A percentile compares a stretch with the other conserved stretches of the same genome.
Evolutionary conservation across 2,797 vertebrate genomes (phyloP).

Genomic region (Clamator glandarius): DNA sequence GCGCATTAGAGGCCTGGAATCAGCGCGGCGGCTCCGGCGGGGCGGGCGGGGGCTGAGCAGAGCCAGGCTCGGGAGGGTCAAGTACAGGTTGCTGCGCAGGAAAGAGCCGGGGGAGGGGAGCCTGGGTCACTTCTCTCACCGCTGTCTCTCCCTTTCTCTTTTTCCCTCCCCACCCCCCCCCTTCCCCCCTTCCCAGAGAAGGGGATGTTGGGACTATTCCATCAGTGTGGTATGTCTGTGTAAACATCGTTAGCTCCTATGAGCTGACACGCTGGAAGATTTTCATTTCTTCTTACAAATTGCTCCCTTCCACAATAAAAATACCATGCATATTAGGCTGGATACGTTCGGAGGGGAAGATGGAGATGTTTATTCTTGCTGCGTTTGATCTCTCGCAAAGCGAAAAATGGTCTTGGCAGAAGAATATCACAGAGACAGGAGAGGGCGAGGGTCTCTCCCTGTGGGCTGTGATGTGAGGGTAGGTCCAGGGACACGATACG

Average conservation of each 20-base stretch:
- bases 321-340: slow-evolving; percentile 71
- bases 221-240: slow-evolving; percentile 84
- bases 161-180: neutral
- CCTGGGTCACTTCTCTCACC: slow-evolving; percentile 71
- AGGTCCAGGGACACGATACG: rapidly evolving
- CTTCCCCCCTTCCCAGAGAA: slow-evolving; percentile 13
- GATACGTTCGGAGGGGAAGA: slow-evolving; percentile 24
- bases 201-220: slow-evolving; percentile 76
- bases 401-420: neutral
- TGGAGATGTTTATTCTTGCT: slow-evolving; percentile 25
- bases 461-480: rapidly evolving
- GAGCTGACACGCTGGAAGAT: slow-evolving; percentile 80
- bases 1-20: slow-evolving; percentile 74
- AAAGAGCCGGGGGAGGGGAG: slow-evolving; percentile 77
- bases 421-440: neutral
- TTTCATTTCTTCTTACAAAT: slow-evolving; percentile 82
- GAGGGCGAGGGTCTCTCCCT: neutral
- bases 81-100: slow-evolving; percentile 79
- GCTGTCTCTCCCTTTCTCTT: neutral
- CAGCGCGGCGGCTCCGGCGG: slow-evolving; percentile 72
- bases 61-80: slow-evolving; percentile 82
- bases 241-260: slow-evolving; percentile 85
- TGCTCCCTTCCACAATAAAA: slow-evolving; percentile 78
- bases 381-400: slow-evolving; percentile 47
- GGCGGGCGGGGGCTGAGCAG: slow-evolving; percentile 72